These are phyloP conservation scores for Phymanthus crucifer DNA, from an alignment of 92 coral and sea anemone genomes.

Conservation along the genomic window DNA sequence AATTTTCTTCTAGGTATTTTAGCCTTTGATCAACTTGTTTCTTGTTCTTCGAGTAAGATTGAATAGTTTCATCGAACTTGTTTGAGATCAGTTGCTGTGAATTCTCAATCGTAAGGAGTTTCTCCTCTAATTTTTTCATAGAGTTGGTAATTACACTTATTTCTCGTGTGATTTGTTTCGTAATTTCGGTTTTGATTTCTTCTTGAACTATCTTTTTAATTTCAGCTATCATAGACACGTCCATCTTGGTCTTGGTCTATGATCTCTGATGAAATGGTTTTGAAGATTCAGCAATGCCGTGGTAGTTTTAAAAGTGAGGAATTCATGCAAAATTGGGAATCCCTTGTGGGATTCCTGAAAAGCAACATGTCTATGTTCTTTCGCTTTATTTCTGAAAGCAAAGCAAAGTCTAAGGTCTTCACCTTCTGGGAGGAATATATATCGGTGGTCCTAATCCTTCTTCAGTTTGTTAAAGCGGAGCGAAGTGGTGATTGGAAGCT, in stretches of 20 bases:
- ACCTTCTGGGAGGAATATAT: slow-evolving; percentile 43
- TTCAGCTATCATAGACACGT: not conserved
- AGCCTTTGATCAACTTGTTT: not conserved
- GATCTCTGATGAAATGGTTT: no score
- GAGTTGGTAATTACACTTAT: no score
- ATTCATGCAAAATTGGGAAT: no score
- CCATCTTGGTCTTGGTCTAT: slow-evolving; percentile 1
- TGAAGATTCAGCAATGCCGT: no score
- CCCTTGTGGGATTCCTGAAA: no score
- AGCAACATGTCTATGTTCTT: no score
- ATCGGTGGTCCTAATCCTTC: slow-evolving; percentile 23
- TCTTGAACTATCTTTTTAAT: not conserved
- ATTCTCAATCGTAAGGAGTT: not conserved
- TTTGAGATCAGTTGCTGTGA: not conserved
- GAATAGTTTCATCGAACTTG: not conserved
- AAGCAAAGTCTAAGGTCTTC: slow-evolving; percentile 30
- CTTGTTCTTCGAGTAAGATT: not conserved
- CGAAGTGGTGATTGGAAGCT: slow-evolving; percentile 58
- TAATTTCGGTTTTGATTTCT: not conserved
- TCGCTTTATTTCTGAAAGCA: no score
- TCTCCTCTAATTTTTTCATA: not conserved
- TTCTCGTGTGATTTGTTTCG: not conserved
- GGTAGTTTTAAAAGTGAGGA: no score
- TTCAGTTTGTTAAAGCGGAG: slow-evolving; percentile 54
- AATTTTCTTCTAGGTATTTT: not conserved